Conservation (phyloP, 1,140 invertebrate genomes). For the Drepana arcuata region DNA sequence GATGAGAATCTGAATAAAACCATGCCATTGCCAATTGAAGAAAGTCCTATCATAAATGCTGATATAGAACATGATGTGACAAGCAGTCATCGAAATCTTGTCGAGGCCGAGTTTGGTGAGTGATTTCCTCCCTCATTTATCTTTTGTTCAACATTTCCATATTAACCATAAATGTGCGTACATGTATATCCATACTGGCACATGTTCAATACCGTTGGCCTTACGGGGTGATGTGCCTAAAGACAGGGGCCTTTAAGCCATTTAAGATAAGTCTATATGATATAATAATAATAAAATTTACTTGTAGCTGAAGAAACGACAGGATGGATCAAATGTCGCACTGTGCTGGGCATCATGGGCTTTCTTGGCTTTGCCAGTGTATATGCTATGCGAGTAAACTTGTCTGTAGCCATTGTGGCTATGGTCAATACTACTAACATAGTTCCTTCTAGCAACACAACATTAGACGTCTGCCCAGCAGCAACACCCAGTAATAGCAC, state of each 20-base stretch:
- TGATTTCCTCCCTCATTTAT: too few species aligned
- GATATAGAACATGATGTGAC: conserved; percentile 61
- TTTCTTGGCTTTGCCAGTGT: conserved; percentile 87
- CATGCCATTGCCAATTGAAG: conserved; percentile 49
- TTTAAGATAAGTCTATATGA: too few species aligned
- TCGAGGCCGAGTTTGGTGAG: conserved; percentile 43
- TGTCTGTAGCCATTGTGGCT: conserved; percentile 94
- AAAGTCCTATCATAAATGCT: conserved; percentile 56
- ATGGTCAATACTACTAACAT: conserved; percentile 89
- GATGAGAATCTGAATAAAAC: conserved; percentile 25
- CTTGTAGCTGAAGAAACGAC: conserved; percentile 74
- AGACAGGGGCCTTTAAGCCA: too few species aligned
- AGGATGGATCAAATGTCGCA: conserved; percentile 80
- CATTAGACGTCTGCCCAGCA: conserved; percentile 76
- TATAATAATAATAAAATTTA: background rate
- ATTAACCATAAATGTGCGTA: too few species aligned
- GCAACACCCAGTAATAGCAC: conserved; percentile 70
- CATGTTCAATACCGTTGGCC: too few species aligned
- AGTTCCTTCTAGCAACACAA: conserved; percentile 69
- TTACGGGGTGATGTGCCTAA: too few species aligned
- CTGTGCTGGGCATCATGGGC: conserved; percentile 84
- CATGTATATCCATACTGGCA: too few species aligned
- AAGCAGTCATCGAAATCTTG: conserved; percentile 40
- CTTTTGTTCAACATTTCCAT: too few species aligned
- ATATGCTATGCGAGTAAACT: conserved; percentile 93